Evolutionary conservation across 2,888 invertebrate species (phyloP).

Genomic region (Rhogogaster chlorosoma): DNA sequence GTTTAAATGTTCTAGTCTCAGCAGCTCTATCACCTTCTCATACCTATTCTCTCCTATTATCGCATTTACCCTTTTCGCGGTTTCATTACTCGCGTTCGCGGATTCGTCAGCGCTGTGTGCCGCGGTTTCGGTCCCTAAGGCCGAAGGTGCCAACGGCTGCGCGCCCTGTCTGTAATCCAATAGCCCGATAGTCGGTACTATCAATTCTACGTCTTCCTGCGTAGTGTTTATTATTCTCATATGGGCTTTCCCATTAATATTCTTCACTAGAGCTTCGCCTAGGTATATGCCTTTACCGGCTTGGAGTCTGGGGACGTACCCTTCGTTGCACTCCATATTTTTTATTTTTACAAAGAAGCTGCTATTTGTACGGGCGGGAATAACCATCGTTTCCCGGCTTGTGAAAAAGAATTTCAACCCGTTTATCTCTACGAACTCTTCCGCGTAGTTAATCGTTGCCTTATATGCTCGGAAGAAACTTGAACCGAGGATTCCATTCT

Average conservation of each 20-base stretch:
- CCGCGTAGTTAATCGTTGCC: slow-evolving; percentile 21
- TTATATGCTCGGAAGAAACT: background rate
- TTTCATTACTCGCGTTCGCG: background rate
- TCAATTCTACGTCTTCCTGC: slow-evolving; percentile 17
- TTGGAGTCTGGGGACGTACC: background rate
- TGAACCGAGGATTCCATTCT: background rate
- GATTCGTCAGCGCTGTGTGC: too few species aligned
- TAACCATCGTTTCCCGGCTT: background rate
- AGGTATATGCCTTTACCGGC: background rate
- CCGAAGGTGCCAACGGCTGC: too few species aligned
- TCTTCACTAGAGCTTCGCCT: slow-evolving; percentile 48
- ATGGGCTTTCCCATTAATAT: background rate
- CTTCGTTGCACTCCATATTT: background rate
- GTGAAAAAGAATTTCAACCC: background rate
- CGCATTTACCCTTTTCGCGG: background rate
- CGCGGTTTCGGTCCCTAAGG: too few species aligned
- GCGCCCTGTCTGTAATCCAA: background rate
- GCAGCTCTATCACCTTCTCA: too few species aligned
- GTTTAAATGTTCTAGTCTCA: too few species aligned
- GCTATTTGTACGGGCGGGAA: background rate
- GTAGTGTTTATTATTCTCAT: background rate
- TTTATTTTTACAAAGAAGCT: background rate
- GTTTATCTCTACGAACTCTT: slow-evolving; percentile 1
- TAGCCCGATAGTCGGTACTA: slow-evolving; percentile 10
- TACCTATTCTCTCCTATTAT: too few species aligned